Evolutionary conservation across 2,113 vertebrate species (phyloP).

Genomic region (Chroicocephalus ridibundus): DNA sequence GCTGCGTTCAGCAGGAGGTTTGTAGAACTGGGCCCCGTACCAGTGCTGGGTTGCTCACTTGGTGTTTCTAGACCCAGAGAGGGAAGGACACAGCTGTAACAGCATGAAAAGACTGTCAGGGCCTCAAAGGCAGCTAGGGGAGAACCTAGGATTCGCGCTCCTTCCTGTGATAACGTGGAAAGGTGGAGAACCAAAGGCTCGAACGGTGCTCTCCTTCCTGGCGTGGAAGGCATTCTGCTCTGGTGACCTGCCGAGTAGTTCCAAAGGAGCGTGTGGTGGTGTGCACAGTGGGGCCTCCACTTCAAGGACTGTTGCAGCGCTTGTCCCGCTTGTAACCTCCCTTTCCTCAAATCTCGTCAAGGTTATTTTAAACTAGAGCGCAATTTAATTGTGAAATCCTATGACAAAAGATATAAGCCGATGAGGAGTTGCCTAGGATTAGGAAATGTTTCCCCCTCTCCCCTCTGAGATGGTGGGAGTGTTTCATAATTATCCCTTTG

Average conservation of each 20-base stretch:
- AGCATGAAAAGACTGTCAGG: neutral
- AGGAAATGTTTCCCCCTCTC: neutral
- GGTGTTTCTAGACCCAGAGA: neutral
- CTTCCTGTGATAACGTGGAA: neutral
- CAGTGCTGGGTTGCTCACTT: neutral
- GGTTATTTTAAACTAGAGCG: neutral
- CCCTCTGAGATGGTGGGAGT: neutral
- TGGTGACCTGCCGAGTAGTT: neutral
- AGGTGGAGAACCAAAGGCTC: neutral
- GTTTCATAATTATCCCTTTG: constrained; percentile 14
- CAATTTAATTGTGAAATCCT: neutral
- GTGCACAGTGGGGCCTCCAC: neutral
- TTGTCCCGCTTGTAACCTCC: neutral
- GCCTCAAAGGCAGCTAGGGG: neutral
- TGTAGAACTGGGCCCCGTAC: neutral
- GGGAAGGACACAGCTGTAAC: neutral
- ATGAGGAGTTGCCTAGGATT: neutral
- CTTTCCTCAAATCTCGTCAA: rapidly evolving
- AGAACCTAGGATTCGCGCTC: neutral
- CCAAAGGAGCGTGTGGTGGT: neutral
- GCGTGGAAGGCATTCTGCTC: neutral
- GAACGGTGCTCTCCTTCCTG: neutral
- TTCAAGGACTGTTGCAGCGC: neutral
- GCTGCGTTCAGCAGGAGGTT: neutral
- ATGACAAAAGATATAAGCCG: neutral